Evolutionary conservation across 2,113 vertebrate species (phyloP).

Genomic region (Telmatochromis brachygnathus): DNA sequence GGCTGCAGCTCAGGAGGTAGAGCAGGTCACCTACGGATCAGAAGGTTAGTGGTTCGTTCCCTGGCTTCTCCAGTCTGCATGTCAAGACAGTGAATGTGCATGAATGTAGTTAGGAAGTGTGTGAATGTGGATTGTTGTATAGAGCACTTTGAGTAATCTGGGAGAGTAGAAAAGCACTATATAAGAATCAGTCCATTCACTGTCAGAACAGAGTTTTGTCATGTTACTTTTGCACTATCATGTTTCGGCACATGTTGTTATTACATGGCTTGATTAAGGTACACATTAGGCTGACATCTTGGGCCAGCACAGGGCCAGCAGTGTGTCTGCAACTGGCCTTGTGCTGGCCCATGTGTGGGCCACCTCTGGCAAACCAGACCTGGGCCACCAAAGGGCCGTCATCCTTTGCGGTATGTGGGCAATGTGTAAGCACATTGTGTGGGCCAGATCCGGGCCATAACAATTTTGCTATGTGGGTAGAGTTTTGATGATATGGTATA

Average conservation of each 20-base stretch:
- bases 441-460: not conserved
- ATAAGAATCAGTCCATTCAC: not conserved
- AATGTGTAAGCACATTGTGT: not conserved
- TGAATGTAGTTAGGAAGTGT: not conserved
- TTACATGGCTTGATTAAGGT: not conserved
- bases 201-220: too few species aligned
- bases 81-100: fast-evolving
- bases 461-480: not conserved
- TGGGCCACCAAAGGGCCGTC: not conserved
- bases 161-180: fast-evolving
- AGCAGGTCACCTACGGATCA: not conserved
- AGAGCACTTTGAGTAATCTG: not conserved
- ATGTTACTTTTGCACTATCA: not conserved
- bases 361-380: not conserved
- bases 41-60: fast-evolving
- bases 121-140: not conserved
- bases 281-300: not conserved
- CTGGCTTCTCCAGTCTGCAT: not conserved
- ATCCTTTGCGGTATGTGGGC: not conserved
- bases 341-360: not conserved
- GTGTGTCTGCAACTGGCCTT: not conserved
- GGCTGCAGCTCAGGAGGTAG: not conserved
- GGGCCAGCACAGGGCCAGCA: not conserved
- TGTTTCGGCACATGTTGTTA: not conserved
- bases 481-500: not conserved